These are phyloP conservation scores for Columba guinea DNA, from an alignment of 2,797 vertebrate species.

Conservation along the genomic window DNA sequence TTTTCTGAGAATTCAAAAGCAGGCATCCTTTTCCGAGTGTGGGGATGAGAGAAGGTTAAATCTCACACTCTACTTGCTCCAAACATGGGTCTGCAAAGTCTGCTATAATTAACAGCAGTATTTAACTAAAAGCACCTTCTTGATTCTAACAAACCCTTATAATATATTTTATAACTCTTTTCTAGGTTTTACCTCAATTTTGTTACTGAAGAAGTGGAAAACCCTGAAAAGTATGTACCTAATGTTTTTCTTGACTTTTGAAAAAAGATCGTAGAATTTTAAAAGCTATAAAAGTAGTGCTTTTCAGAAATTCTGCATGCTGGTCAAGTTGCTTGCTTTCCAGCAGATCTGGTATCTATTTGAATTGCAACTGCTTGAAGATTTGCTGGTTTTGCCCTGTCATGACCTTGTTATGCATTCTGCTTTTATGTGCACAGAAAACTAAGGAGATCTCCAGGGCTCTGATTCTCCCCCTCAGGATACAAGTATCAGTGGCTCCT, in stretches of 20 bases:
- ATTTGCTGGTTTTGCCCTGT: constrained; percentile 43
- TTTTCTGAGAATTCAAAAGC: background rate
- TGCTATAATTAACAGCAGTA: background rate
- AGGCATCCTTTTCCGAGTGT: background rate
- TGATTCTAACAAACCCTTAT: background rate
- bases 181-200: constrained; percentile 97
- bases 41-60: background rate
- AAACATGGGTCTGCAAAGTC: background rate
- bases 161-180: constrained; percentile 12
- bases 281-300: background rate
- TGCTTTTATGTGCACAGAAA: constrained; percentile 29
- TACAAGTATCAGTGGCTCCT: background rate
- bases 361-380: constrained; percentile 31
- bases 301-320: background rate
- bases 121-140: background rate
- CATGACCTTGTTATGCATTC: constrained; percentile 31
- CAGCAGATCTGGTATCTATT: constrained; percentile 14
- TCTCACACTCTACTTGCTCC: background rate
- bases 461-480: background rate
- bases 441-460: constrained; percentile 20
- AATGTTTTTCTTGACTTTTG: background rate
- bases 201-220: constrained; percentile 94
- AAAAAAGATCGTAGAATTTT: background rate
- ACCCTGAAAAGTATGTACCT: constrained; percentile 88
- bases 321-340: constrained; percentile 24